phyloP scores from a whole-genome alignment of 2,797 vertebrate species.

The Gymnothorax reevesii region DNA sequence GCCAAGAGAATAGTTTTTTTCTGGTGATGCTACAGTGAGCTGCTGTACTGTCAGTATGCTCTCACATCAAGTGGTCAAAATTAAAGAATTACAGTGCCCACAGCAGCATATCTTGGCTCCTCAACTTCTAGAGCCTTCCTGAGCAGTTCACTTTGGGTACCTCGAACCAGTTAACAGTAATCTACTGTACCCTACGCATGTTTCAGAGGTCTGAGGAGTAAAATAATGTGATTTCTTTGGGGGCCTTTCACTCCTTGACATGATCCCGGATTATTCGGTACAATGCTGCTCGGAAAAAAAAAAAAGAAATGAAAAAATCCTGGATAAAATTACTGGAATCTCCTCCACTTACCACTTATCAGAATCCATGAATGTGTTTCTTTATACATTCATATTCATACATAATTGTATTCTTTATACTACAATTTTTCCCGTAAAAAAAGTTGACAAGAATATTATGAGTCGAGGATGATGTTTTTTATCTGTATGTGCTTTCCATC shows the following conservation, averaged over 20 bases:
- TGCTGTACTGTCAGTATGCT: background rate
- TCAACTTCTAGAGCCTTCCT: background rate
- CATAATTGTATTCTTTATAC: no score
- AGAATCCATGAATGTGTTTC: no score
- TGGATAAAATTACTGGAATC: no score
- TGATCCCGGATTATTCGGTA: no score
- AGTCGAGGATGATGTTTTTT: background rate
- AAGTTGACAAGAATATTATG: no score
- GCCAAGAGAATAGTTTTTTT: background rate
- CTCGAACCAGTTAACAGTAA: background rate
- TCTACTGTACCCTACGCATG: background rate
- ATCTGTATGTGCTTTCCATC: background rate
- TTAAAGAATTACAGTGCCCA: background rate
- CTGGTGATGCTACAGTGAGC: background rate
- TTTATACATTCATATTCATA: no score
- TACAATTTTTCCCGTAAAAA: no score
- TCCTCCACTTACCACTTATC: no score
- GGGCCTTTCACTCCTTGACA: background rate
- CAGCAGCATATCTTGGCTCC: background rate
- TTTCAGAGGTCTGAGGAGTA: background rate
- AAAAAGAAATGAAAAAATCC: no score
- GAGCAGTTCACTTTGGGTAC: background rate
- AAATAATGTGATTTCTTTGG: background rate
- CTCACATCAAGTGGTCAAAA: background rate
- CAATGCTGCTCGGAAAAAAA: background rate